Conservation (phyloP, 2,888 invertebrate genomes). For the Drosophila prostipennis region DNA sequence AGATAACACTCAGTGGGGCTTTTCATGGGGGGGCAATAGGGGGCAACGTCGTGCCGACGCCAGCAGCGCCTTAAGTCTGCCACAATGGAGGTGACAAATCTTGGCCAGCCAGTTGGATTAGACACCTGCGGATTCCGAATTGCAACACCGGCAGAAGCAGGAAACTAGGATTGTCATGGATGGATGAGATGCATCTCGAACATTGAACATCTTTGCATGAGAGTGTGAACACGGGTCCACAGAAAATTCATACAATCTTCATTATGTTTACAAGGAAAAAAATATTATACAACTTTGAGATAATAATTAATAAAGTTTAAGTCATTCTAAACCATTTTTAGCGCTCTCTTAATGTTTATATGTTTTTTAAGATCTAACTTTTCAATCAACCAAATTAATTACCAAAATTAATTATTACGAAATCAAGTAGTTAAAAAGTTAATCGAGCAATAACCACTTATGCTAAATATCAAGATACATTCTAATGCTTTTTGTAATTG, state of each 20-base stretch:
- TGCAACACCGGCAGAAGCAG: conserved; percentile 53
- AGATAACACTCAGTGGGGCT: conserved; percentile 58
- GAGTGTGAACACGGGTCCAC: conserved; percentile 11
- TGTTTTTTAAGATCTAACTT: neutral
- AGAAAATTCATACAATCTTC: neutral
- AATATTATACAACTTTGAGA: neutral
- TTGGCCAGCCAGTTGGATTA: conserved; percentile 61
- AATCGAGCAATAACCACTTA: conserved; percentile 5
- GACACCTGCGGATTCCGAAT: conserved; percentile 72
- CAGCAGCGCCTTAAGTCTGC: conserved; percentile 23
- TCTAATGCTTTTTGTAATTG: conserved; percentile 11
- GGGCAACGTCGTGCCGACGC: conserved; percentile 43
- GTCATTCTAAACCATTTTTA: neutral
- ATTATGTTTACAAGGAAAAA: too few relatives aligned
- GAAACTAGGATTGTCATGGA: conserved; percentile 21
- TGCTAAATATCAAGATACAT: conserved; percentile 3
- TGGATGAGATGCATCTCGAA: conserved; percentile 27
- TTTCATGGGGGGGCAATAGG: conserved; percentile 10
- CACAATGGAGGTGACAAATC: conserved; percentile 75
- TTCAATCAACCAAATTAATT: neutral
- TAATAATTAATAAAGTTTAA: neutral
- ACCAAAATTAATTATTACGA: neutral
- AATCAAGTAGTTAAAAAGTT: neutral
- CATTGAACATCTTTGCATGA: conserved; percentile 4
- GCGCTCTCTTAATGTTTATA: neutral